phyloP scores from a whole-genome alignment of 1,140 invertebrate species.

The Gryon sp. region DNA sequence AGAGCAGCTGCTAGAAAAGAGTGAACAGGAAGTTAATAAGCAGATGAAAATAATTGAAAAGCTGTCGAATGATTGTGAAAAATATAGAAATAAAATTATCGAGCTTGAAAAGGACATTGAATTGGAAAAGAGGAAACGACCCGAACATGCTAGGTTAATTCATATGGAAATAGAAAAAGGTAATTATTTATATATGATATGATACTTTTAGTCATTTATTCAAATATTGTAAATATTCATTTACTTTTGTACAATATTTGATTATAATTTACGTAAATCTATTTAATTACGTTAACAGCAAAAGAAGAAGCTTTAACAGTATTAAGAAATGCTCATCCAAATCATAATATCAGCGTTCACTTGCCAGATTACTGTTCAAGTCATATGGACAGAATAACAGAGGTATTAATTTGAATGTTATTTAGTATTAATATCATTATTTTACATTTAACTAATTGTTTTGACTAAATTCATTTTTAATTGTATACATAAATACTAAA shows the following conservation, averaged over 20 bases:
- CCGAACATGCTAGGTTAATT: slow-evolving; percentile 71
- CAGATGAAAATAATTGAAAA: slow-evolving; percentile 68
- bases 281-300: slow-evolving; percentile 54
- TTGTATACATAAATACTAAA: too few species aligned
- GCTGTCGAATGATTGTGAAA: slow-evolving; percentile 68
- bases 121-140: slow-evolving; percentile 68
- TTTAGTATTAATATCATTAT: too few species aligned
- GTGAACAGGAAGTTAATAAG: slow-evolving; percentile 65
- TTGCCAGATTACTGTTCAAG: slow-evolving; percentile 74
- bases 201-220: background rate
- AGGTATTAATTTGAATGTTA: slow-evolving; percentile 61
- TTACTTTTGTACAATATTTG: slow-evolving; percentile 8
- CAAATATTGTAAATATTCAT: too few species aligned
- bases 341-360: slow-evolving; percentile 71
- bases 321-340: slow-evolving; percentile 70
- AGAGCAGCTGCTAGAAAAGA: slow-evolving; percentile 66
- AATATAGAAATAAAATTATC: slow-evolving; percentile 67
- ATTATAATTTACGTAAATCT: too few species aligned
- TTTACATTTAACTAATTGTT: too few species aligned
- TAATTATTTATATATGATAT: slow-evolving; percentile 31
- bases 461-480: slow-evolving; percentile 8
- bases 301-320: slow-evolving; percentile 75
- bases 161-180: slow-evolving; percentile 73
- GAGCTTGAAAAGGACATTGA: slow-evolving; percentile 73
- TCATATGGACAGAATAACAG: slow-evolving; percentile 74